Evolutionary conservation across 2,113 vertebrate species (phyloP).

Genomic region (Epinephelus moara): DNA sequence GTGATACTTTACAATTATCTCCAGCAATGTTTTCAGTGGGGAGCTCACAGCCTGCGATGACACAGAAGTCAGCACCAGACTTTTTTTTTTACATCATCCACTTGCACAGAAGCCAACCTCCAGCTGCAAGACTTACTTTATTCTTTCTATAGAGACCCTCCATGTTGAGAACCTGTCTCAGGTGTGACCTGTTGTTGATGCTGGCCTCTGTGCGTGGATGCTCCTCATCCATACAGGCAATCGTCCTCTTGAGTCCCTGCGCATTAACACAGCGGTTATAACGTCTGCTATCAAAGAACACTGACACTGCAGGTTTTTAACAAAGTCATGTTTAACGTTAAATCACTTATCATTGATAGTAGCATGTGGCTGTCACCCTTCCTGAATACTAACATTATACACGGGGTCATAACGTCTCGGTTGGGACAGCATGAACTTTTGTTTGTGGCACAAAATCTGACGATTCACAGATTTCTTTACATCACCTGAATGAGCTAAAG

Average conservation of each 20-base stretch:
- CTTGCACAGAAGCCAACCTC: not conserved
- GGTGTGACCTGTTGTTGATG: constrained; percentile 91
- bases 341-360: no score
- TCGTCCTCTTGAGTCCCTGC: constrained; percentile 93
- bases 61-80: not conserved
- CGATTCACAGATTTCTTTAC: not conserved
- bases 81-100: no score
- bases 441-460: not conserved
- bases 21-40: constrained; percentile 92
- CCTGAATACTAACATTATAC: no score
- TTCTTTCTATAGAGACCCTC: constrained; percentile 91
- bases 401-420: no score
- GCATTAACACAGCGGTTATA: not conserved
- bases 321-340: no score
- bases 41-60: constrained; percentile 72
- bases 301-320: no score
- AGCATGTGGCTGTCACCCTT: not conserved
- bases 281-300: no score
- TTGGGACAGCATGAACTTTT: not conserved
- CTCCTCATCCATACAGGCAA: constrained; percentile 91
- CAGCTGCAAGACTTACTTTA: constrained; percentile 82
- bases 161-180: constrained; percentile 89
- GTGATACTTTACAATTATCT: constrained; percentile 91
- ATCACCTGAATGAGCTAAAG: no score
- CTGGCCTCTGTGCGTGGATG: constrained; percentile 89